Base-by-base conservation (phyloP, 2,888 invertebrate species). In the Andrena chrysosceles region DNA sequence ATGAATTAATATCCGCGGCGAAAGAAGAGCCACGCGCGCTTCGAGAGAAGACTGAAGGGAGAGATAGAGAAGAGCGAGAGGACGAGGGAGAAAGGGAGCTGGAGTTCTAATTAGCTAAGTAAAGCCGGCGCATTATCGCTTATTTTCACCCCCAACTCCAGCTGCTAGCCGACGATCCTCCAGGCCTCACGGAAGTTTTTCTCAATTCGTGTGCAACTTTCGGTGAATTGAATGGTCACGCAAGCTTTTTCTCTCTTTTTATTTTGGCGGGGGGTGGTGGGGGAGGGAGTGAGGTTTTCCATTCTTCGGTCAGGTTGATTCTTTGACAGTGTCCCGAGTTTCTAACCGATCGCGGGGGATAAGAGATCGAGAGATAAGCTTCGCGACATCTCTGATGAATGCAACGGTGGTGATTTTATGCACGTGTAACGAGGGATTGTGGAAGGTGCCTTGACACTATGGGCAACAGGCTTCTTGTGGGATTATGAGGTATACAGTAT, bases 101-200 rank as follows among this genome's bases (percentile, higher is more conserved):
- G 26, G 83, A 85, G 88, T 80, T 90, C 92, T 93, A 93, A 94
- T 94, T 94, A 94, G 93, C 93, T 94, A 93, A 94, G 93, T 94
- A 94, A 93, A 93, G 93, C 93, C 90, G 87, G 87, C 89, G 93
- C 91, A 92, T 93, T 93, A 93, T 93, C 93, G 92, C 93, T 93
- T 93, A 92, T 92, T 93, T 93, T 91, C 91, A 91, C 89, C 91
- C 91, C 86, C 89, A 81, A 10, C 73, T 16, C 42, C 42, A 64
- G 20, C 64, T 72, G 66, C 77, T 69, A 48, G 42, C 29, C 76
- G 42, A 23, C 60, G 48, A 74, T 56, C 52, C 75, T 26, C 20
- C 56, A 31, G 54, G 33, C 13, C 31, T 13, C 66, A 13, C 66
- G 31, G 62, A 48, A 76, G 20, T 60, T 77, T 77, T 80, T 80